Evolutionary conservation across 2,888 invertebrate species (phyloP).

Genomic region (Erebia epiphron): DNA sequence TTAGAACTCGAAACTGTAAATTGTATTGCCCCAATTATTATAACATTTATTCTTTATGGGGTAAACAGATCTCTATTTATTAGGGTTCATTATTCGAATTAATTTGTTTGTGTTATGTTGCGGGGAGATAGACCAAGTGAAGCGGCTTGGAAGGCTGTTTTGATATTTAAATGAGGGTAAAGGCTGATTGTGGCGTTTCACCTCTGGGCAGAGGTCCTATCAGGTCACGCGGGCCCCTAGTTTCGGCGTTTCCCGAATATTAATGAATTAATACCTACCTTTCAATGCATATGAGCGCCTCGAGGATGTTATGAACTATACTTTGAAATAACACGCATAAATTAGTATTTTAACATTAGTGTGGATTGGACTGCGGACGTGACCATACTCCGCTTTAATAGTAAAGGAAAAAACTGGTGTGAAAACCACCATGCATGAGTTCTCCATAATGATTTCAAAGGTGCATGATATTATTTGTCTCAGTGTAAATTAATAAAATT

Average conservation of each 20-base stretch:
- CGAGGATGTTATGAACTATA: not conserved
- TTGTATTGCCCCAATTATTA: conserved; percentile 79
- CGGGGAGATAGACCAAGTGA: conserved; percentile 57
- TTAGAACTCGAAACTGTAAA: conserved; percentile 73
- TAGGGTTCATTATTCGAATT: conserved; percentile 81
- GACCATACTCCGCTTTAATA: too few relatives aligned
- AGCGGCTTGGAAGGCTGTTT: conserved; percentile 74
- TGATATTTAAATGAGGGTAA: conserved; percentile 81
- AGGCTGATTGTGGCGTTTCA: conserved; percentile 72
- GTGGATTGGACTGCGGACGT: too few relatives aligned
- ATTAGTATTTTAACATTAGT: too few relatives aligned
- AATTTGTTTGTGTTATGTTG: conserved; percentile 82
- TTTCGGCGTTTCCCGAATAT: conserved; percentile 44
- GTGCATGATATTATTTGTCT: too few relatives aligned
- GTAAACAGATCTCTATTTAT: conserved; percentile 81
- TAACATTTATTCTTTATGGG: conserved; percentile 80
- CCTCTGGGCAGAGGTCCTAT: conserved; percentile 47
- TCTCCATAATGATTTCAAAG: too few relatives aligned
- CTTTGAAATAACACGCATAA: too few relatives aligned
- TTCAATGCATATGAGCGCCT: not conserved
- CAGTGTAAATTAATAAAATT: too few relatives aligned
- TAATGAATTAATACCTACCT: conserved; percentile 38
- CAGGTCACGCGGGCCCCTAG: conserved; percentile 32
- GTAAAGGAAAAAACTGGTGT: too few relatives aligned
- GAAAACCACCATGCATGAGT: too few relatives aligned